Conservation (phyloP, 1,140 invertebrate genomes). For the Maniola jurtina region DNA sequence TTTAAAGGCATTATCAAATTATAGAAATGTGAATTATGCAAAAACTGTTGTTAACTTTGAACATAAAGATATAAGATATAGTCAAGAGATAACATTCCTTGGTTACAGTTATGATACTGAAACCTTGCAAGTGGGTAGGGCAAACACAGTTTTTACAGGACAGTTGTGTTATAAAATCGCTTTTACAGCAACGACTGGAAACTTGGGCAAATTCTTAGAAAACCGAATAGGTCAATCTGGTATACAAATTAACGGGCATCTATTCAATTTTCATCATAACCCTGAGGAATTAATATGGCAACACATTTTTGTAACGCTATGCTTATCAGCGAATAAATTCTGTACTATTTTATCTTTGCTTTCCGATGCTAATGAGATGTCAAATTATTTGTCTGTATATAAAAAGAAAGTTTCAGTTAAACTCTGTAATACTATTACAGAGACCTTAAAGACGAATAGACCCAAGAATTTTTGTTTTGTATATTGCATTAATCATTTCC, state of each 20-base stretch:
- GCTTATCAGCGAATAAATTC: slow-evolving; percentile 75
- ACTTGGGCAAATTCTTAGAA: slow-evolving; percentile 63
- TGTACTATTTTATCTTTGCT: slow-evolving; percentile 69
- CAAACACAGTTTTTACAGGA: slow-evolving; percentile 59
- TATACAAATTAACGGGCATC: slow-evolving; percentile 60
- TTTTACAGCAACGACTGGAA: slow-evolving; percentile 54
- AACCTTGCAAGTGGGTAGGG: slow-evolving; percentile 61
- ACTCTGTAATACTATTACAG: slow-evolving; percentile 64
- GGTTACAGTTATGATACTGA: slow-evolving; percentile 66
- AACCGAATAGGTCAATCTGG: slow-evolving; percentile 70
- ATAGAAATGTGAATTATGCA: slow-evolving; percentile 67
- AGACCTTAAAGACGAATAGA: slow-evolving; percentile 52
- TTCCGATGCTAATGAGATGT: slow-evolving; percentile 52
- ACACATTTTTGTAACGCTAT: slow-evolving; percentile 68
- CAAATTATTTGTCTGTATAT: slow-evolving; percentile 57
- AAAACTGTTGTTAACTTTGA: slow-evolving; percentile 72
- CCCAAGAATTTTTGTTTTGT: slow-evolving; percentile 52
- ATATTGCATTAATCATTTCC: slow-evolving; percentile 76
- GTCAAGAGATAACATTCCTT: slow-evolving; percentile 60
- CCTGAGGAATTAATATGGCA: slow-evolving; percentile 63
- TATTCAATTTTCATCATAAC: slow-evolving; percentile 69
- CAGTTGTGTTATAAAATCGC: slow-evolving; percentile 74
- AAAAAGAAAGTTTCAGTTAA: slow-evolving; percentile 69
- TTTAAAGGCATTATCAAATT: slow-evolving; percentile 58
- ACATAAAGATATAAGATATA: slow-evolving; percentile 48